Evolutionary conservation across 1,140 invertebrate genomes (phyloP).

Genomic region (Phymastichus coffea): DNA sequence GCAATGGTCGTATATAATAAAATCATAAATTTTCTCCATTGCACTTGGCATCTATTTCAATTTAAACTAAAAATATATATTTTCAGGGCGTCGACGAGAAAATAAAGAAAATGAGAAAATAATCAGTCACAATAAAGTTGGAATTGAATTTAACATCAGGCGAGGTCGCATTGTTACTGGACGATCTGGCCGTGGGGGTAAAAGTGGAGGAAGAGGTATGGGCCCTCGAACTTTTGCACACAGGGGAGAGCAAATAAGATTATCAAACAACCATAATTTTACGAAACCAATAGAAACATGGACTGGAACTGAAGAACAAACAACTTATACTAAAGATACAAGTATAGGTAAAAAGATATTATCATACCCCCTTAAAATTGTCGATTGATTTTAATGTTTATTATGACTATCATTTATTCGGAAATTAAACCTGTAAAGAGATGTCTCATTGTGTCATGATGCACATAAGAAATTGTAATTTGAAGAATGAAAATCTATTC

Average conservation of each 20-base stretch:
- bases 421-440: too few relatives aligned
- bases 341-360: constrained; percentile 55
- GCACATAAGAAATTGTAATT: too few relatives aligned
- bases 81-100: constrained; percentile 61
- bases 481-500: too few relatives aligned
- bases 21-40: too few relatives aligned
- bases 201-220: constrained; percentile 61
- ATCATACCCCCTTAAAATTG: constrained; percentile 1
- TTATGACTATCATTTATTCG: too few relatives aligned
- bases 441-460: too few relatives aligned
- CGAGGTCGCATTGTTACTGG: constrained; percentile 57
- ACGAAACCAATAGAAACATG: constrained; percentile 55
- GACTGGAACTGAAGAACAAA: constrained; percentile 54
- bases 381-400: too few relatives aligned
- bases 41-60: too few relatives aligned
- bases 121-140: constrained; percentile 53
- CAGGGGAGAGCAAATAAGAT: constrained; percentile 47
- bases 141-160: constrained; percentile 50
- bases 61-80: constrained; percentile 20
- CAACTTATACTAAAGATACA: constrained; percentile 47
- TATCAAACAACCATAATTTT: constrained; percentile 48
- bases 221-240: constrained; percentile 59
- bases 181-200: constrained; percentile 52
- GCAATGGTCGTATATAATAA: too few relatives aligned
- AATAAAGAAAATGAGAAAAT: constrained; percentile 65